These are phyloP conservation scores for Ceramica pisi DNA, from an alignment of 2,888 invertebrate species.

Conservation along the genomic window DNA sequence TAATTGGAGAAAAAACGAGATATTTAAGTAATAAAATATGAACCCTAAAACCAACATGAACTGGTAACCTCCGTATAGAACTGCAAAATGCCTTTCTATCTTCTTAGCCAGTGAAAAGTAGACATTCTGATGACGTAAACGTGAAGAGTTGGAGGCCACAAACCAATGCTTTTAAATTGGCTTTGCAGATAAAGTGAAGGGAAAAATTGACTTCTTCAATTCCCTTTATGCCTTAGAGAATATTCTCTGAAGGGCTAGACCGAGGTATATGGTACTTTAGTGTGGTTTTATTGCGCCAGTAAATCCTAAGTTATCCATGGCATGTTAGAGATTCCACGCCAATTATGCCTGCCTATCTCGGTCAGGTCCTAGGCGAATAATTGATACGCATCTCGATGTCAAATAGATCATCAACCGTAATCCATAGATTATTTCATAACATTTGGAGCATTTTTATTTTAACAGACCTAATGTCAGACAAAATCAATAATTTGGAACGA, in stretches of 20 bases:
- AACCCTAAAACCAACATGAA: no score
- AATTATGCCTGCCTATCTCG: slow-evolving; percentile 2
- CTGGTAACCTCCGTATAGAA: no score
- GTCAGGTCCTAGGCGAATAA: slow-evolving; percentile 16
- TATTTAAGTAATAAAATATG: not conserved
- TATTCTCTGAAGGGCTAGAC: not conserved
- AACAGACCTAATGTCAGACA: not conserved
- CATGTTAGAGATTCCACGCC: not conserved
- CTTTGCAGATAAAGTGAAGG: slow-evolving; percentile 8
- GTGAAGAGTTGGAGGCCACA: not conserved
- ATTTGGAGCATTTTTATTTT: not conserved
- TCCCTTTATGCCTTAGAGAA: no score
- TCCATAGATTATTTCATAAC: slow-evolving; percentile 30
- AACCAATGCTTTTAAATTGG: not conserved
- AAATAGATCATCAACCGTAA: slow-evolving; percentile 34
- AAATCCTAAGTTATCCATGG: not conserved
- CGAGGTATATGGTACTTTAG: not conserved
- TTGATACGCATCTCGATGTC: slow-evolving; percentile 9
- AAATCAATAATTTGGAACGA: not conserved
- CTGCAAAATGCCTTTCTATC: no score
- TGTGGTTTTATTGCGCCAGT: not conserved
- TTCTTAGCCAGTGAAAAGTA: not conserved
- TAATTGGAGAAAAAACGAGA: not conserved
- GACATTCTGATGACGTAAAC: not conserved
- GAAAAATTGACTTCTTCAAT: not conserved